These are phyloP conservation scores for Zophobas atratus DNA, from an alignment of 1,140 invertebrate genomes.

Conservation along the genomic window DNA sequence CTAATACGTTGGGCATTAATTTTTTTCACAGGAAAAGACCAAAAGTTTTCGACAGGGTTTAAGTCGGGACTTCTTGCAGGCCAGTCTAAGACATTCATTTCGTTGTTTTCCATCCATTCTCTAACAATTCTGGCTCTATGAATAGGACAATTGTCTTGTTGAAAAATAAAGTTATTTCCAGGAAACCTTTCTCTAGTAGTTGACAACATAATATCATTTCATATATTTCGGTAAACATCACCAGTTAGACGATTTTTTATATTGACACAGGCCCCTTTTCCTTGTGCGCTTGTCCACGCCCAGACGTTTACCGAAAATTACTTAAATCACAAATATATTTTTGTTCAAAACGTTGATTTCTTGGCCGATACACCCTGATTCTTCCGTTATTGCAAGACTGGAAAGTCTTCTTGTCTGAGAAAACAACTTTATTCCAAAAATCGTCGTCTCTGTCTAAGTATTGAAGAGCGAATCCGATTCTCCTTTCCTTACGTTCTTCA, in stretches of 20 bases:
- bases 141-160: background rate
- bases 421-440: constrained; percentile 13
- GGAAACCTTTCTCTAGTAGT: background rate
- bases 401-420: background rate
- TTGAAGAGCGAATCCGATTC: constrained; percentile 7
- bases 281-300: background rate
- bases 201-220: background rate
- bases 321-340: background rate
- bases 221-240: background rate
- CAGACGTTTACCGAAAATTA: background rate
- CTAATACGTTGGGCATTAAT: no score
- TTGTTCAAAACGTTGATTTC: background rate
- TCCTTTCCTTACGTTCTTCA: constrained; percentile 3
- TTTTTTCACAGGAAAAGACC: no score
- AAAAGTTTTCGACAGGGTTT: background rate
- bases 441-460: background rate
- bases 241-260: background rate
- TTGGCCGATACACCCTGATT: background rate
- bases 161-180: background rate
- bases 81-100: background rate
- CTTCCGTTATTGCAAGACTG: background rate
- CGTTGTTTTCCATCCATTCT: background rate
- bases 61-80: background rate
- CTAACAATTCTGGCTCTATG: background rate
- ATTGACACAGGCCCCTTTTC: background rate